Percentiles rank a stretch among this genome's conserved stretches.
phyloP scores from a whole-genome alignment of 2,888 invertebrate genomes.

The Cactoblastis cactorum region DNA sequence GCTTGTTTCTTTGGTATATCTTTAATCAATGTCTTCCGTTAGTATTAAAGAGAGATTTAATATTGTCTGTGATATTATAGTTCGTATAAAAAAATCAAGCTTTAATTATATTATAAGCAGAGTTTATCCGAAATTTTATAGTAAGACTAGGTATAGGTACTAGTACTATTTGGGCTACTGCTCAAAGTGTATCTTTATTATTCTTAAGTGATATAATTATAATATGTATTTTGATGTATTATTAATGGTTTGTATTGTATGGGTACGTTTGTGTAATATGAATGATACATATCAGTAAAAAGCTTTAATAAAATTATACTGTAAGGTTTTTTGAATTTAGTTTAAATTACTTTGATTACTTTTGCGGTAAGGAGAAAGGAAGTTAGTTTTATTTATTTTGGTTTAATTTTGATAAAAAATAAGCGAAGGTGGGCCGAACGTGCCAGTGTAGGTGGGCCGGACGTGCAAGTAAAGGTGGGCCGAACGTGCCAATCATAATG shows the following conservation, averaged over 20 bases:
- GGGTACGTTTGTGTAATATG: conserved; percentile 17
- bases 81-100: conserved; percentile 50
- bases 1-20: conserved; percentile 25
- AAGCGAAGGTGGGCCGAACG: conserved; percentile 62
- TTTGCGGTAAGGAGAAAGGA: too few relatives aligned
- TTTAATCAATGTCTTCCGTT: conserved; percentile 68
- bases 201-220: neutral
- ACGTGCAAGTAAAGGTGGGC: conserved; percentile 58
- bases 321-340: conserved; percentile 22
- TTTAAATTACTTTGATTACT: conserved; percentile 27
- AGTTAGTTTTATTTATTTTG: conserved; percentile 19
- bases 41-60: conserved; percentile 46
- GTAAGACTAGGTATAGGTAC: neutral
- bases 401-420: conserved; percentile 25
- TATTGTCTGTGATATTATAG: conserved; percentile 64
- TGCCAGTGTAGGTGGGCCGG: too few relatives aligned
- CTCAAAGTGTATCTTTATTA: neutral
- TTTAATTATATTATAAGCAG: conserved; percentile 55
- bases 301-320: conserved; percentile 60
- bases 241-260: neutral
- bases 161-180: too few relatives aligned
- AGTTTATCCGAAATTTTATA: conserved; percentile 15
- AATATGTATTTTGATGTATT: neutral
- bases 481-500: conserved; percentile 65
- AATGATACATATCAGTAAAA: conserved; percentile 34